Percentiles rank a stretch among this genome's conserved stretches.
These are phyloP conservation scores for Drosophila bocki DNA, from an alignment of 1,140 invertebrate genomes.

Conservation along the genomic window DNA sequence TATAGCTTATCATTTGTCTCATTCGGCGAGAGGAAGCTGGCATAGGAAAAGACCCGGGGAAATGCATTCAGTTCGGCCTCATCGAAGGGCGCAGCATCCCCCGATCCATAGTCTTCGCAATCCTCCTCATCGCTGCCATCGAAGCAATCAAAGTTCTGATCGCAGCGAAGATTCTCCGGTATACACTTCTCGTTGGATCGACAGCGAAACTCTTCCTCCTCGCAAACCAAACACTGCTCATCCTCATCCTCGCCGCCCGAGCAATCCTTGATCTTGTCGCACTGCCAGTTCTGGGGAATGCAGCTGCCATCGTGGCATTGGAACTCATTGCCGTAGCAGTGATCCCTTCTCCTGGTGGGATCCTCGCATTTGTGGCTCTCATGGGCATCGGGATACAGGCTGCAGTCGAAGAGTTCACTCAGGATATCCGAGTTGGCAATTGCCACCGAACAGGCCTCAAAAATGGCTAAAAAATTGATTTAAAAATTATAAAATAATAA, in stretches of 20 bases:
- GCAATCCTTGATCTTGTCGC: conserved; percentile 89
- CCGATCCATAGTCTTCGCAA: conserved; percentile 83
- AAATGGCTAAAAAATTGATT: conserved; percentile 83
- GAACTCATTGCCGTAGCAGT: conserved; percentile 87
- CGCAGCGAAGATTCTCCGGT: conserved; percentile 90
- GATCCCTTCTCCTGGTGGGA: conserved; percentile 80
- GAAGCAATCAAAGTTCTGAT: conserved; percentile 92
- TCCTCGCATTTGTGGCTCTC: conserved; percentile 85
- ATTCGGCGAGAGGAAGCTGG: conserved; percentile 78
- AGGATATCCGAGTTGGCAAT: conserved; percentile 86
- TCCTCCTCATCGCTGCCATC: conserved; percentile 92
- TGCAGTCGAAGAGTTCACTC: conserved; percentile 87
- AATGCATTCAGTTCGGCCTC: conserved; percentile 73
- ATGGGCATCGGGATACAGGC: conserved; percentile 87
- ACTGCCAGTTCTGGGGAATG: conserved; percentile 87
- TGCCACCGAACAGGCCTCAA: conserved; percentile 88
- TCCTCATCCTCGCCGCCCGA: conserved; percentile 88
- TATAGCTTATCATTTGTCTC: conserved; percentile 77
- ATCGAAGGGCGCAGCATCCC: conserved; percentile 60
- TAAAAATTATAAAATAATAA: not conserved
- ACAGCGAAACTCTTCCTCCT: conserved; percentile 87
- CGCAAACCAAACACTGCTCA: conserved; percentile 86
- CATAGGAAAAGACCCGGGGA: conserved; percentile 76
- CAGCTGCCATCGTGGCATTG: conserved; percentile 88
- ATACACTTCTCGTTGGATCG: conserved; percentile 89